These are phyloP conservation scores for Cydia strobilella DNA, from an alignment of 1,140 invertebrate species.

Conservation along the genomic window DNA sequence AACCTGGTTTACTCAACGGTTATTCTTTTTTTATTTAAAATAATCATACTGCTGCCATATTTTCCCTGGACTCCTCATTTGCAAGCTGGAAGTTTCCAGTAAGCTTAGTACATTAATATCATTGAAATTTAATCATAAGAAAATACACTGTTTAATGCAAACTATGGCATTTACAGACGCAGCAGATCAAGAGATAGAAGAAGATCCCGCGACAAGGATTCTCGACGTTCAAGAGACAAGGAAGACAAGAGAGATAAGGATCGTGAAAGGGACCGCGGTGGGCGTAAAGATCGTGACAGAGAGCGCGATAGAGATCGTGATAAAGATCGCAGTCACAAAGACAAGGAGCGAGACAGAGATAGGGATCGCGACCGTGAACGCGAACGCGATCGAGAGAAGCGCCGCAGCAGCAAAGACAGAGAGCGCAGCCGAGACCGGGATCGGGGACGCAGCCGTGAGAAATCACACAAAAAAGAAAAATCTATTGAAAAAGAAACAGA, in stretches of 20 bases:
- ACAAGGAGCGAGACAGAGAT: constrained; percentile 59
- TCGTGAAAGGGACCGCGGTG: constrained; percentile 71
- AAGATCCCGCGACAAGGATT: constrained; percentile 68
- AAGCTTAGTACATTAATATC: no score
- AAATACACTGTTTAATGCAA: constrained; percentile 24
- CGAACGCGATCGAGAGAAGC: constrained; percentile 53
- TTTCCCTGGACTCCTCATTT: no score
- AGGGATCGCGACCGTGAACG: constrained; percentile 60
- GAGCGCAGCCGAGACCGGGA: constrained; percentile 67
- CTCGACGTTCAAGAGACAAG: constrained; percentile 63
- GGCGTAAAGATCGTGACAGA: constrained; percentile 59
- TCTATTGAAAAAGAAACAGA: constrained; percentile 56
- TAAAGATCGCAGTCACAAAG: constrained; percentile 60
- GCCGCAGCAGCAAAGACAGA: constrained; percentile 61
- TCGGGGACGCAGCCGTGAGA: constrained; percentile 61
- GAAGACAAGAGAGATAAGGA: constrained; percentile 64
- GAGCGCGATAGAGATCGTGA: constrained; percentile 67
- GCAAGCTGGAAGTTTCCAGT: no score
- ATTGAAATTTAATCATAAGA: neutral
- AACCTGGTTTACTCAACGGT: no score
- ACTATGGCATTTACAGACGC: constrained; percentile 54
- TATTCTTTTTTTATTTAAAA: no score
- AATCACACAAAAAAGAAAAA: constrained; percentile 48
- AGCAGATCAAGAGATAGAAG: constrained; percentile 79
- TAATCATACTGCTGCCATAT: no score